Evolutionary conservation across 1,140 invertebrate species (phyloP), one percentile per base, ranked within the genome.

Genomic region (Panagrolaimus sp.): DNA sequence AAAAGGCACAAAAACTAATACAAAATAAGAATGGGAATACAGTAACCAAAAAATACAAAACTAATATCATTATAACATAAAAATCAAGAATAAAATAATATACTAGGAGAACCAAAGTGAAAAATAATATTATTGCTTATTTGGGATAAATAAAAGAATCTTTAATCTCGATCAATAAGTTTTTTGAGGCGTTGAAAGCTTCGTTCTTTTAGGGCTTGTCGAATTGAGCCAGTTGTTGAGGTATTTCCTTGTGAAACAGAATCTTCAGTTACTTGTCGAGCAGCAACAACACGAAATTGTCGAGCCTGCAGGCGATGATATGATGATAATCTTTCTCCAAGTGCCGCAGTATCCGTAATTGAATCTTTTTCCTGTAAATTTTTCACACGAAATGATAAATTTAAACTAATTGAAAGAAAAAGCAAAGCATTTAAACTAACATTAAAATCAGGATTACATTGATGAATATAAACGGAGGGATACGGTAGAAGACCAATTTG

Each of bases 401-500:
- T 21, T n/a, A 38, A 21, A 47, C 71, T 26, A 7, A 14, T 73
- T 68, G 9, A 63, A 15, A 21, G 48, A 32, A 74, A 65, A 52
- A 65, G 5, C 15, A 38, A 65, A 24, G 7, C 26, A 70, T 43
- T 64, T 21, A 55, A 69, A 58, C 65, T 55, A 47, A 70, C 68
- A 63, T 74, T 75, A 21, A 71, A 52, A 62, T 71, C 58, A 14
- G 32, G 47, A 63, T 65, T 21, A 38, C 72, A 78, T 14, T 65
- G 72, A 62, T 83, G 78, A 43, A 81, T 67, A 12, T 66, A 73
- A 12, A 82, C 63, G 14, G 69, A 64, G 1, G 80, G 80, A 67
- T 77, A 82, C 2, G 81, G 81, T 24, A 82, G 69, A 68, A 78
- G 79, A 26, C 80, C 80, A 26, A 82, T 68, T n/a, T 63, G 62